Evolutionary conservation across 1,140 invertebrate genomes (phyloP), one percentile per base, ranked within the genome.

Genomic region (Cephus cinctus): DNA sequence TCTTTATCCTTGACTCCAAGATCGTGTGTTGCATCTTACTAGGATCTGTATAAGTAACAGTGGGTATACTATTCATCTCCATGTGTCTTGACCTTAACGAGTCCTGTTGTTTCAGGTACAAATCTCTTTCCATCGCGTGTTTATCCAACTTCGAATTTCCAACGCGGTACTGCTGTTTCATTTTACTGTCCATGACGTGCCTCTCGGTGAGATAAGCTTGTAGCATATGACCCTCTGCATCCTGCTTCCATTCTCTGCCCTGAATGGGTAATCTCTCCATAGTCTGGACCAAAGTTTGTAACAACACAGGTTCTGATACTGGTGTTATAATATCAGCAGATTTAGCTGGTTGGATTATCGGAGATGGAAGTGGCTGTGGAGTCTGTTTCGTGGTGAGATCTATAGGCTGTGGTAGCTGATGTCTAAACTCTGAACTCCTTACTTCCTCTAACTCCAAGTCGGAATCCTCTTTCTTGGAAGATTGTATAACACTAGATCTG

Each of bases 151-250:
- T 72, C 0, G 57, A 57, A 20, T 47, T 64, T 4, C 67, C 70
- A 0, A 73, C 66, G 5, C 69, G 49, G 39, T 71, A 76, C 20
- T 75, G 73, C 52, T 86, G 84, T 73, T 90, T 89, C n/a, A 88
- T 85, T 69, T 83, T 84, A 27, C 83, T 80, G 59, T 88, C 84
- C 63, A 85, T 80, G 12, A 88, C 75, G n/a, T 87, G 85, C 66
- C 84, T 78, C 63, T 89, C 87, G 3, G 85, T 88, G 36, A 89
- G 77, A 71, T 90, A 90, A 0, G 84, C 85, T 52, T 89, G 86
- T 12, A 88, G 65, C 78, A 89, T 84, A 6, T 80, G 80, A 0
- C 69, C 69, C 32, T 83, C 79, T 6, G 80, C 78, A 22, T 81
- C 75, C 6, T 75, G 69, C 20, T 71, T 75, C 81, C 79, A 82